Conservation (phyloP, 2,113 vertebrate species). For the Oreotrochilus melanogaster region DNA sequence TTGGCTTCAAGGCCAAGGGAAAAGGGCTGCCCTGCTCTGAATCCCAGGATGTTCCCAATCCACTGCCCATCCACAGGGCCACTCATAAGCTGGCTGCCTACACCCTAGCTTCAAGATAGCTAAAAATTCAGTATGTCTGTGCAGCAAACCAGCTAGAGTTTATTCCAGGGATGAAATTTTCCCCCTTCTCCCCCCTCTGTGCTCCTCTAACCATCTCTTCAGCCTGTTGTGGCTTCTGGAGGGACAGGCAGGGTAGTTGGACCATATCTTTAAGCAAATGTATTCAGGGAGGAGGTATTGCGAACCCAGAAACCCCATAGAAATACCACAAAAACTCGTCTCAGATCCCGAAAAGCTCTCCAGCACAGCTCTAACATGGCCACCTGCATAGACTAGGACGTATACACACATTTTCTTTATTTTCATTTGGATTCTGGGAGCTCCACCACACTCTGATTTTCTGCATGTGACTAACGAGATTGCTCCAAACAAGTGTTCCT, state of each 20-base stretch:
- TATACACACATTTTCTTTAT: not conserved
- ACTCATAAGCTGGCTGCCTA: not conserved
- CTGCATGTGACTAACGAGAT: not conserved
- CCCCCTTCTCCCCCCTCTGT: not conserved
- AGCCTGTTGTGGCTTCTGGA: fast-evolving
- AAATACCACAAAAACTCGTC: not conserved
- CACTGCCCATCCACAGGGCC: not conserved
- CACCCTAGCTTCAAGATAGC: not conserved
- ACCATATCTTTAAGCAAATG: not conserved
- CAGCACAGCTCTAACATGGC: not conserved
- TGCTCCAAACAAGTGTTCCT: not conserved
- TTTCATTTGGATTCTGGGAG: not conserved
- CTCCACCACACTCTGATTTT: not conserved
- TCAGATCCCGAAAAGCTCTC: not conserved
- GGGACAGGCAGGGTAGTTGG: not conserved
- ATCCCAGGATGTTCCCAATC: not conserved
- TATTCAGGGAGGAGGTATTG: not conserved
- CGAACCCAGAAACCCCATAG: not conserved
- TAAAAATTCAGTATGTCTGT: not conserved
- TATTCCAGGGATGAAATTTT: not conserved
- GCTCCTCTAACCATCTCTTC: not conserved
- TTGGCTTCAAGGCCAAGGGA: not conserved
- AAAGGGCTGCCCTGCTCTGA: not conserved
- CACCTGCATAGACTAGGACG: not conserved
- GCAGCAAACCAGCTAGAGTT: not conserved